Evolutionary conservation across 2,797 vertebrate genomes (phyloP).

Genomic region (Acipenser oxyrinchus): DNA sequence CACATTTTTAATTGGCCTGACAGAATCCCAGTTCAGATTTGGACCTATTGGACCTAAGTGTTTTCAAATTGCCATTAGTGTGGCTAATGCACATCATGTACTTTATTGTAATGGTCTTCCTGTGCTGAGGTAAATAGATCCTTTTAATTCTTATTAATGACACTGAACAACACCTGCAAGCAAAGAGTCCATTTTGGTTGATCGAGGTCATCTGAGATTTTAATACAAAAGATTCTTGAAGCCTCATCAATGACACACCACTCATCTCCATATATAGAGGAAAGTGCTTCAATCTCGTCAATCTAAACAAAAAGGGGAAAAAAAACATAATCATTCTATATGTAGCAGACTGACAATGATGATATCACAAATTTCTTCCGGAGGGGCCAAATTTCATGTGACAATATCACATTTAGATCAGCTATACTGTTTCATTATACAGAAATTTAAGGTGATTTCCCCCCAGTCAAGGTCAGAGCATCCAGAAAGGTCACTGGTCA

Average conservation of each 20-base stretch:
- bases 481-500: too few relatives aligned
- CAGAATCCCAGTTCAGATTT: too few relatives aligned
- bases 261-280: slow-evolving; percentile 90
- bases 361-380: too few relatives aligned
- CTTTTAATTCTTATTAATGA: too few relatives aligned
- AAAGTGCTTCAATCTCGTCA: slow-evolving; percentile 90
- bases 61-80: too few relatives aligned
- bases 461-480: too few relatives aligned
- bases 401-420: not conserved
- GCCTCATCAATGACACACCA: slow-evolving; percentile 91
- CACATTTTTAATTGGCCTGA: too few relatives aligned
- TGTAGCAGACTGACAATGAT: too few relatives aligned
- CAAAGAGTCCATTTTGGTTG: slow-evolving; percentile 73
- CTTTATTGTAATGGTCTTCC: too few relatives aligned
- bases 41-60: too few relatives aligned
- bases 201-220: slow-evolving; percentile 65
- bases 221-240: slow-evolving; percentile 87
- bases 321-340: not conserved
- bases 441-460: not conserved
- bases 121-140: too few relatives aligned
- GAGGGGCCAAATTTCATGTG: not conserved
- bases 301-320: slow-evolving; percentile 50
- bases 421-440: not conserved
- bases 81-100: too few relatives aligned
- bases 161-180: slow-evolving; percentile 67